A percentile compares a stretch with the other conserved stretches of the same genome.
phyloP scores from a whole-genome alignment of 2,797 vertebrate genomes.

The Channallabes apus region DNA sequence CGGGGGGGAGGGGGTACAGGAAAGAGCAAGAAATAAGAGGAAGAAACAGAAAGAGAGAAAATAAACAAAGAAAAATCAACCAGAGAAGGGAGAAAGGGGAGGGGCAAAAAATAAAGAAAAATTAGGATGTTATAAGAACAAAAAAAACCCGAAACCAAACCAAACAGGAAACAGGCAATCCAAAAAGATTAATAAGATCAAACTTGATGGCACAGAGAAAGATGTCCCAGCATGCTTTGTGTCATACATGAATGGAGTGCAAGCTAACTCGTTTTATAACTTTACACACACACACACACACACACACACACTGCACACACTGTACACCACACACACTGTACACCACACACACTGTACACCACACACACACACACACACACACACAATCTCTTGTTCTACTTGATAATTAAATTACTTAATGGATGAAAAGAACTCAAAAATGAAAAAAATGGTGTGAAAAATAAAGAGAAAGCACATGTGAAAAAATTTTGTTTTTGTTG shows the following conservation, averaged over 20 bases:
- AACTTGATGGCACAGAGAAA: conserved; percentile 69
- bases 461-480: conserved; percentile 8
- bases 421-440: conserved; percentile 22
- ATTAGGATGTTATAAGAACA: conserved; percentile 60
- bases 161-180: conserved; percentile 60
- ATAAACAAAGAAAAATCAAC: conserved; percentile 59
- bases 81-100: conserved; percentile 51
- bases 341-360: background rate
- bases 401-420: conserved; percentile 14
- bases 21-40: conserved; percentile 82
- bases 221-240: conserved; percentile 64
- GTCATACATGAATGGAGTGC: conserved; percentile 61
- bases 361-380: background rate
- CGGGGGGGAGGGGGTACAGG: background rate
- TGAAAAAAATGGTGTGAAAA: conserved; percentile 36
- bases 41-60: conserved; percentile 60
- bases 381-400: background rate
- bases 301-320: background rate
- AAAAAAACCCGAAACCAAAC: conserved; percentile 60
- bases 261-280: background rate
- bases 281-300: background rate
- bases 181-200: conserved; percentile 70
- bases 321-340: background rate
- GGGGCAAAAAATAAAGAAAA: conserved; percentile 59
- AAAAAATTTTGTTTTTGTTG: conserved; percentile 33